Conservation (phyloP, 2,113 vertebrate species). For the Centrocercus urophasianus region DNA sequence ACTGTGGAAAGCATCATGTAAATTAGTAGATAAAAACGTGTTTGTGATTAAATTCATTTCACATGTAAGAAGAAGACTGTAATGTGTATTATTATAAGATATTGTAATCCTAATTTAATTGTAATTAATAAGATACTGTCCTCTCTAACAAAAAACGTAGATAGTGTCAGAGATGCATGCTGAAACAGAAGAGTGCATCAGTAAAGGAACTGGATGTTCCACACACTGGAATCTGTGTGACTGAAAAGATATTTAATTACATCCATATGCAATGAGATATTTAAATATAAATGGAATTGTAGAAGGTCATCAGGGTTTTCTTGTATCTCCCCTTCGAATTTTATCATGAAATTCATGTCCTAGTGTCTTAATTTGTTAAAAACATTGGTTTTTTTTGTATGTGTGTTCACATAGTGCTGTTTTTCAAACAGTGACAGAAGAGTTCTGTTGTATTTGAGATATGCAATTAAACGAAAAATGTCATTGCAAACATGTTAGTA, state of each 20-base stretch:
- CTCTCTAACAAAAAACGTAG: neutral
- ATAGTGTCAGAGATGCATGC: neutral
- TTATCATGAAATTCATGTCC: rapidly evolving
- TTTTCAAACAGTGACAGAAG: neutral
- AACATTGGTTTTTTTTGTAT: neutral
- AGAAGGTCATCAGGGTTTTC: neutral
- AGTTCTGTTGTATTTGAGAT: neutral
- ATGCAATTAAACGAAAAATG: neutral
- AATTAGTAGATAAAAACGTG: neutral
- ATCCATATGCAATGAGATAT: neutral
- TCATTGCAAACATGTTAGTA: neutral
- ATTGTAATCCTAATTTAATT: too few relatives aligned
- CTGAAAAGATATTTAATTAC: neutral
- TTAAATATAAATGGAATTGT: neutral
- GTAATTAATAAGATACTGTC: neutral
- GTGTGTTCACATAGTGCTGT: neutral
- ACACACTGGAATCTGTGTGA: too few relatives aligned
- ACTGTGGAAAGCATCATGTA: neutral
- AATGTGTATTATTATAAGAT: neutral
- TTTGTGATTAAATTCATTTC: neutral
- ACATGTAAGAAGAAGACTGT: too few relatives aligned
- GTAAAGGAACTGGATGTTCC: neutral
- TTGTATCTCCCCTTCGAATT: neutral
- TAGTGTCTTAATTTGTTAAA: neutral
- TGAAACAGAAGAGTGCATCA: neutral